phyloP scores from a whole-genome alignment of 2,797 vertebrate species.

The Varecia variegata region DNA sequence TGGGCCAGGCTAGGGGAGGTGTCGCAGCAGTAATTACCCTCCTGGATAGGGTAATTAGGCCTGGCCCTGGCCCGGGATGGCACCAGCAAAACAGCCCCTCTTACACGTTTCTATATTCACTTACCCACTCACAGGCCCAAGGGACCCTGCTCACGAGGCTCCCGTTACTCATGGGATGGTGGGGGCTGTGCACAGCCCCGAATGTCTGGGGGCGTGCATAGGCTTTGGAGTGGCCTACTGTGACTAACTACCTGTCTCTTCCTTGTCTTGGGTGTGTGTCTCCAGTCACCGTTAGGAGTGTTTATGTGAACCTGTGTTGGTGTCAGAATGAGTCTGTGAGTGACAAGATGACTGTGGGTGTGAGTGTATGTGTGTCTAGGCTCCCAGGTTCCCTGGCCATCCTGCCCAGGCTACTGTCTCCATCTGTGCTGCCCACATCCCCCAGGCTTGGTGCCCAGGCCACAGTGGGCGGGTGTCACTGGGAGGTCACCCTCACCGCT shows the following conservation, averaged over 20 bases:
- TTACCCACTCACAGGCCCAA: neutral
- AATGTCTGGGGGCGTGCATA: neutral
- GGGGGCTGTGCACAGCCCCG: neutral
- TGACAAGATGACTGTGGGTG: neutral
- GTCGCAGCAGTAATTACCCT: slow-evolving; percentile 72
- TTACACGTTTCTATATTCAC: slow-evolving; percentile 9
- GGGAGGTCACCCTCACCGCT: slow-evolving; percentile 75
- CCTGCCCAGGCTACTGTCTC: slow-evolving; percentile 62
- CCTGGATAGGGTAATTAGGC: slow-evolving; percentile 75
- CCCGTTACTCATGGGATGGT: neutral
- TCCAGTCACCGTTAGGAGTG: neutral
- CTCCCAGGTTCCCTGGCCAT: slow-evolving; percentile 47
- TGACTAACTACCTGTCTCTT: neutral
- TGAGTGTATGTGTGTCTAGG: neutral
- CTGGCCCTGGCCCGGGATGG: slow-evolving; percentile 60
- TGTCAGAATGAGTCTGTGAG: neutral
- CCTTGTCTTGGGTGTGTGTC: neutral
- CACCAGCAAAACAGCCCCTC: slow-evolving; percentile 67
- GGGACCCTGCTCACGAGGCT: neutral
- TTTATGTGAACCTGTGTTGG: slow-evolving; percentile 21
- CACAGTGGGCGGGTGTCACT: slow-evolving; percentile 77
- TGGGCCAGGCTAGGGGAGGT: slow-evolving; percentile 66
- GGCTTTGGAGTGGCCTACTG: neutral
- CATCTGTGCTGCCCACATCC: slow-evolving; percentile 71
- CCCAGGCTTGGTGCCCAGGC: slow-evolving; percentile 72